Evolutionary conservation across 2,113 vertebrate genomes (phyloP).

Genomic region (Cyprinodon brontotheroides): DNA sequence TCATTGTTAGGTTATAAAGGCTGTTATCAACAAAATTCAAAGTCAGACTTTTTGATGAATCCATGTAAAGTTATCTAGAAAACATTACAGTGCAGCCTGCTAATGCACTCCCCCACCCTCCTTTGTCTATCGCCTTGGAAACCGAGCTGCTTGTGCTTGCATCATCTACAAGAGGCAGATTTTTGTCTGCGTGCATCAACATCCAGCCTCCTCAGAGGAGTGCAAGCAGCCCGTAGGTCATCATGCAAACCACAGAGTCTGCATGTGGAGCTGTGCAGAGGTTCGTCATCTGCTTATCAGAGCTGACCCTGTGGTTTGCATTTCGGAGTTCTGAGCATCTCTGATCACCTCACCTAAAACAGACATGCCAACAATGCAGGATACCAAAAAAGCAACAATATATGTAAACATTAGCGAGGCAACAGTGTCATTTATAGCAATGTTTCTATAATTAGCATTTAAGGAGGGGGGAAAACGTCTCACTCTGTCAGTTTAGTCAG

Average conservation of each 20-base stretch:
- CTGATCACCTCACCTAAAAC: background rate
- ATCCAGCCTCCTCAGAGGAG: constrained; percentile 37
- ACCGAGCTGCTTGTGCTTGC: constrained; percentile 45
- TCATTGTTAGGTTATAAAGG: background rate
- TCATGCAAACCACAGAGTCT: constrained; percentile 34
- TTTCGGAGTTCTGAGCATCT: constrained; percentile 9
- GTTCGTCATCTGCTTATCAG: constrained; percentile 44
- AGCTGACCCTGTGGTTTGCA: background rate
- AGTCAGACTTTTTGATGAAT: background rate
- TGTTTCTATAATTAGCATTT: background rate
- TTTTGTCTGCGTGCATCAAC: constrained; percentile 56
- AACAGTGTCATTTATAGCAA: background rate
- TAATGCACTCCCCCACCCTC: background rate
- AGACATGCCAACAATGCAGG: no score
- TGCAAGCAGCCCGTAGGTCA: constrained; percentile 58
- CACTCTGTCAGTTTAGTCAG: no score
- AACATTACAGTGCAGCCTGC: no score
- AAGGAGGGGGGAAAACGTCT: background rate
- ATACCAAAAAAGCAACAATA: background rate
- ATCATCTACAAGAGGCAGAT: constrained; percentile 42
- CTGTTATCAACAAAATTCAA: background rate
- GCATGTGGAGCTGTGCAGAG: constrained; percentile 15
- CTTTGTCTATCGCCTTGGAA: constrained; percentile 44
- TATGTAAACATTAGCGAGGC: background rate
- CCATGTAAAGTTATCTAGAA: background rate